Conservation (phyloP, 2,113 vertebrate species). For the Fulica atra region DNA sequence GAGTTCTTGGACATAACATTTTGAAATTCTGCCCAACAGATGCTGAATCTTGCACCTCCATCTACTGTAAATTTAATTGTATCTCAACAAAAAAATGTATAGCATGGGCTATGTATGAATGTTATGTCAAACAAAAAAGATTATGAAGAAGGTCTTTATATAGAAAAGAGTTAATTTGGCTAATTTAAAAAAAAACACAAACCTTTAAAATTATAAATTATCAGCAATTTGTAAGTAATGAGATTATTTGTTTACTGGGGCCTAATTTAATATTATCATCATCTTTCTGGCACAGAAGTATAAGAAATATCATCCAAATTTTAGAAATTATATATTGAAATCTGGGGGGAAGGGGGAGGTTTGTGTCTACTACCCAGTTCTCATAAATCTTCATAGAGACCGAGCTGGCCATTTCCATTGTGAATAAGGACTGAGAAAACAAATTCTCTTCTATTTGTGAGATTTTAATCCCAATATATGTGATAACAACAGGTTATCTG, state of each 20-base stretch:
- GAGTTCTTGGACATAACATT: constrained; percentile 4
- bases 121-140: background rate
- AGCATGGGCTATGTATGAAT: constrained; percentile 7
- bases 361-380: constrained; percentile 53
- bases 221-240: background rate
- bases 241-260: background rate
- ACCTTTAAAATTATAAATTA: background rate
- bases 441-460: constrained; percentile 43
- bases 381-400: constrained; percentile 23
- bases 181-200: background rate
- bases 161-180: background rate
- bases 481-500: constrained; percentile 6
- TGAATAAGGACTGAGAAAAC: constrained; percentile 32
- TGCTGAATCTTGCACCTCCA: background rate
- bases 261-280: background rate
- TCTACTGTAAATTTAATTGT: constrained; percentile 42
- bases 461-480: constrained; percentile 13
- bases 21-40: constrained; percentile 3
- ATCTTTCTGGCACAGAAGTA: background rate
- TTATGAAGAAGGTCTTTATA: background rate
- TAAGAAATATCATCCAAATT: background rate
- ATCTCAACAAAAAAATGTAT: constrained; percentile 10
- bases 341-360: background rate
- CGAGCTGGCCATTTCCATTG: constrained; percentile 62
- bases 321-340: background rate